phyloP scores from a whole-genome alignment of 2,888 invertebrate genomes.

The Sympetrum striolatum region DNA sequence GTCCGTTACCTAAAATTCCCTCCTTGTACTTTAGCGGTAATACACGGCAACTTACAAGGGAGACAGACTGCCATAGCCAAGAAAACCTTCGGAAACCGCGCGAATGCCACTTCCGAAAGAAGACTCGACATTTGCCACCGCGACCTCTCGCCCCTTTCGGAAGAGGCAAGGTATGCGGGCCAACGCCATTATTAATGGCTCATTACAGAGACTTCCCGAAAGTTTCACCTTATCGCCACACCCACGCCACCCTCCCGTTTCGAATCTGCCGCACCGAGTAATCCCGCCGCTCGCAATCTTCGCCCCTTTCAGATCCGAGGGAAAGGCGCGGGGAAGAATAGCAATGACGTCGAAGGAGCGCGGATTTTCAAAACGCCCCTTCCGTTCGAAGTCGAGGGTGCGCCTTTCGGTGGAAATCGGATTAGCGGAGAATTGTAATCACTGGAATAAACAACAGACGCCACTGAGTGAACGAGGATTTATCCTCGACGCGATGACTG shows the following conservation, averaged over 20 bases:
- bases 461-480: background rate
- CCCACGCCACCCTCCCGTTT: background rate
- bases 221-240: background rate
- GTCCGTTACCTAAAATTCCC: too few species aligned
- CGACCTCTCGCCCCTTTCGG: background rate
- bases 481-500: background rate
- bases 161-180: background rate
- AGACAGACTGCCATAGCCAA: background rate
- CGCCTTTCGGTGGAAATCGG: background rate
- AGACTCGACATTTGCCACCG: background rate
- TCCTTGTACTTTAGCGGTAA: too few species aligned
- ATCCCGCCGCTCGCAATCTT: conserved; percentile 10
- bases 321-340: background rate
- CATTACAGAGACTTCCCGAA: background rate
- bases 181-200: conserved; percentile 9
- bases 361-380: background rate
- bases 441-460: background rate
- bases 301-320: background rate
- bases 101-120: background rate
- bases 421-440: background rate
- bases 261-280: background rate
- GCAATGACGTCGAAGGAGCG: background rate
- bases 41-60: background rate
- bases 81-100: background rate
- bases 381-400: background rate